These are phyloP conservation scores for Drosophila helvetica DNA, from an alignment of 2,888 invertebrate genomes.

Conservation along the genomic window DNA sequence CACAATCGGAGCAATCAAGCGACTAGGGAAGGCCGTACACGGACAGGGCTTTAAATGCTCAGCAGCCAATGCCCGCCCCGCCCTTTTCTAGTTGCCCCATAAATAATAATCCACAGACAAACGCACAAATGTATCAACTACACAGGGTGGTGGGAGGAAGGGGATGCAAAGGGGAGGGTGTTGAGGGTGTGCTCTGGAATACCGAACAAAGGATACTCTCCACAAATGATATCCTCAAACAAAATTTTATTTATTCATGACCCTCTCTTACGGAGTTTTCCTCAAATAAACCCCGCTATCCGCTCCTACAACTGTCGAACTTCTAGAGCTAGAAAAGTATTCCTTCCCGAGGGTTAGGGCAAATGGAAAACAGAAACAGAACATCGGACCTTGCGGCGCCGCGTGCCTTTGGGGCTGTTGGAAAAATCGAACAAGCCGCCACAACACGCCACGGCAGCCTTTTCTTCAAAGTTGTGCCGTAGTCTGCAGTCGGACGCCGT, in stretches of 20 bases:
- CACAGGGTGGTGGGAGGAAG: not conserved
- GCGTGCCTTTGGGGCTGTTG: constrained; percentile 35
- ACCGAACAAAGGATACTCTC: constrained; percentile 13
- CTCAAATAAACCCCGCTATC: not conserved
- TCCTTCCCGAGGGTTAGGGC: not conserved
- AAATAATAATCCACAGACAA: constrained; percentile 53
- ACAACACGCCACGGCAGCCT: constrained; percentile 16
- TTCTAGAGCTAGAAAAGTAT: not conserved
- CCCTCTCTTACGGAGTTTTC: not conserved
- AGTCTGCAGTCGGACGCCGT: constrained; percentile 51
- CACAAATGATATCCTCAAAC: not conserved
- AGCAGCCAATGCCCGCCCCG: constrained; percentile 18
- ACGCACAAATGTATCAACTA: constrained; percentile 42
- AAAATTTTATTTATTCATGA: not conserved
- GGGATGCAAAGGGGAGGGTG: constrained; percentile 8
- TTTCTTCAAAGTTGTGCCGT: constrained; percentile 57
- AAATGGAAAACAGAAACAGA: constrained; percentile 11
- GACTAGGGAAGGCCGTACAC: constrained; percentile 25
- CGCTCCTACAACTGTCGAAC: not conserved
- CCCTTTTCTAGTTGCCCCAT: constrained; percentile 24
- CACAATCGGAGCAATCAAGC: constrained; percentile 25
- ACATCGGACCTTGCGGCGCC: constrained; percentile 44
- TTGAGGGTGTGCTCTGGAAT: not conserved
- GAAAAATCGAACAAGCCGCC: constrained; percentile 74
- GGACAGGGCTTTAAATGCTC: constrained; percentile 42